Evolutionary conservation across 2,797 vertebrate genomes (phyloP), one percentile per base, ranked within the genome.

Genomic region (Kryptolebias ocellatus): DNA sequence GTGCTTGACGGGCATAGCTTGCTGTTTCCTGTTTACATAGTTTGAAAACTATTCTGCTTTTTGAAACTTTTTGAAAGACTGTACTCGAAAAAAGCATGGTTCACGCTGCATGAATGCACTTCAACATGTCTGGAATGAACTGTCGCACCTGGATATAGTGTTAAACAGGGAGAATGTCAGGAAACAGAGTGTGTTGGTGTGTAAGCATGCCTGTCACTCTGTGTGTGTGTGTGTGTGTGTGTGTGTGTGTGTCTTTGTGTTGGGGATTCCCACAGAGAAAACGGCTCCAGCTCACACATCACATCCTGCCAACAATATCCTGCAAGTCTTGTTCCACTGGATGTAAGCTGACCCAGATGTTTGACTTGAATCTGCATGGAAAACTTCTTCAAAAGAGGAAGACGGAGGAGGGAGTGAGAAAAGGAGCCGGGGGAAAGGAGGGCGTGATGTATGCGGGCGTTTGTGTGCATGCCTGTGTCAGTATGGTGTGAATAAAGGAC

Each of bases 261-360:
- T 89, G 88, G 83, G 89, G 84, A 88, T 90, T 91, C 90, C 90
- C 89, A 90, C 87, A 79, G 87, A 88, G 87, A 87, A 84, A 88
- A 90, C 81, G 72, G 86, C 84, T 89, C 83, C 81, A 84, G 81
- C 88, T 88, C 87, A 76, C 84, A 90, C 89, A 91, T 91, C 87
- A 89, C 88, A 90, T 91, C 87, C 89, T 90, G 91, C 91, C 92
- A 93, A 91, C 90, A 90, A 90, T 92, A 91, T 92, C 89, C 90
- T 91, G 90, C 91, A 83, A 90, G 87, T 90, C 89, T 81, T 91
- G 90, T 89, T 92, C 87, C 81, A 87, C 89, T 80, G 83, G 83
- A 89, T 89, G 81, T 93, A 92, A 92, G 59, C 85, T 93, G 91
- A 89, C 86, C 89, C 92, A 93, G 92, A 93, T 93, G 92, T 93